Base-by-base conservation (phyloP, 1,140 invertebrate genomes). In the Lycorma delicatula region DNA sequence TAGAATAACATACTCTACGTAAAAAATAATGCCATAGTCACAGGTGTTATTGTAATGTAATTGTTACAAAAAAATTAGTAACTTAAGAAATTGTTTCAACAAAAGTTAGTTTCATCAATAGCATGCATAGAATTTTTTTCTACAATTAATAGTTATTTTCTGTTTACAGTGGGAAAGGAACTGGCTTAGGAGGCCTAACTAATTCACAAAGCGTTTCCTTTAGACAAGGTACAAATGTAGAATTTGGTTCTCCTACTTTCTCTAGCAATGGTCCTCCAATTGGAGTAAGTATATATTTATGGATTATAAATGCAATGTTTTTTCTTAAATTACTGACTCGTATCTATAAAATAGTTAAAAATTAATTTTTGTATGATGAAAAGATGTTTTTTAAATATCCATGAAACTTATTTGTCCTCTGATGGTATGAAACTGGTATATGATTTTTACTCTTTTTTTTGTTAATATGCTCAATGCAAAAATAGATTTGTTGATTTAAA, bases 171-270 rank as follows among this genome's bases (percentile, higher is more conserved):
- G 86, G 87, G 36, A 90, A 90, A 71, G 79, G 86, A 63, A 79
- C 80, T 41, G 83, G 80, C 31, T 75, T 90, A 23, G 80, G 85
- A 38, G 81, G 85, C 61, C 74, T 89, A 58, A 84, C 85, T n/a
- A 87, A 85, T 36, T 89, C 89, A 23, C 90, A 91, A 70, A 93
- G 89, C 67, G 92, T 95, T n/a, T 91, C 90, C n/a, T 96, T 96
- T 78, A 79, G 92, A 36, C 90, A 91, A 70, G 93, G 93, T 49
- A 93, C 89, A 26, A 96, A 95, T 70, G 91, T 95, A 26, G 91
- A 95, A 73, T 94, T 96, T 74, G 85, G 83, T 57, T 75, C 80
- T 28, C 77, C 81, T 38, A 74, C 76, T 18, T 82, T 82, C 63
- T 76, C 74, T 48, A 75, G 72, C 29, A 74, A 74, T 56, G 72